Evolutionary conservation across 1,140 invertebrate species (phyloP).

Genomic region (Drosophila erecta): DNA sequence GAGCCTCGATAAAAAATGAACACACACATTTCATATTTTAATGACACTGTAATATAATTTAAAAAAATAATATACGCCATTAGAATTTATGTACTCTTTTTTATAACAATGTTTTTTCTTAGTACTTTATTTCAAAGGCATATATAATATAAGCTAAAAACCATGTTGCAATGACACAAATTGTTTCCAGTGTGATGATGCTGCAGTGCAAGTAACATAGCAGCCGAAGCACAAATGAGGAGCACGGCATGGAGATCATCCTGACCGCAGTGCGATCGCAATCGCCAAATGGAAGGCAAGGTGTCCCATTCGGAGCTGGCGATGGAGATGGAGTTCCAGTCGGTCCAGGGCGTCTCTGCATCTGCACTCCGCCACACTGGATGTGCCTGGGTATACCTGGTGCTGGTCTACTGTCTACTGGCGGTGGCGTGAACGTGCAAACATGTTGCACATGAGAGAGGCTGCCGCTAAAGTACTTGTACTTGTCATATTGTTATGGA

Average conservation of each 20-base stretch:
- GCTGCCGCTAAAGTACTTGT: constrained; percentile 85
- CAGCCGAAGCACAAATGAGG: constrained; percentile 65
- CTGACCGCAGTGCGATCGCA: constrained; percentile 63
- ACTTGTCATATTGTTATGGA: constrained; percentile 85
- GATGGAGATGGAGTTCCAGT: constrained; percentile 18
- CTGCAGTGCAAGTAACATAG: constrained; percentile 42
- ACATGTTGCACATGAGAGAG: constrained; percentile 83
- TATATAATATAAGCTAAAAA: too few relatives aligned
- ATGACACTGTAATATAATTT: not conserved
- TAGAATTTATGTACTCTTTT: not conserved
- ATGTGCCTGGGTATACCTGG: constrained; percentile 12
- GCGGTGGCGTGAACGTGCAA: constrained; percentile 78
- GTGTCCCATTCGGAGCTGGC: constrained; percentile 33
- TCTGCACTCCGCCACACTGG: not conserved
- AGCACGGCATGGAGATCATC: constrained; percentile 58
- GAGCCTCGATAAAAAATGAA: too few relatives aligned
- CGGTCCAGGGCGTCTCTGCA: constrained; percentile 53
- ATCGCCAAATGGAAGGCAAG: constrained; percentile 65
- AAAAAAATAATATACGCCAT: not conserved
- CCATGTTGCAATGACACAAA: not conserved
- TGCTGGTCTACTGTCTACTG: constrained; percentile 23
- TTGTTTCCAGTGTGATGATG: constrained; percentile 10
- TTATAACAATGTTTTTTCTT: too few relatives aligned
- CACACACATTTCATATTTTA: not conserved
- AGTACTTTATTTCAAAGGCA: too few relatives aligned